These are phyloP conservation scores for Tipula lateralis DNA, from an alignment of 2,888 invertebrate genomes.

Conservation along the genomic window DNA sequence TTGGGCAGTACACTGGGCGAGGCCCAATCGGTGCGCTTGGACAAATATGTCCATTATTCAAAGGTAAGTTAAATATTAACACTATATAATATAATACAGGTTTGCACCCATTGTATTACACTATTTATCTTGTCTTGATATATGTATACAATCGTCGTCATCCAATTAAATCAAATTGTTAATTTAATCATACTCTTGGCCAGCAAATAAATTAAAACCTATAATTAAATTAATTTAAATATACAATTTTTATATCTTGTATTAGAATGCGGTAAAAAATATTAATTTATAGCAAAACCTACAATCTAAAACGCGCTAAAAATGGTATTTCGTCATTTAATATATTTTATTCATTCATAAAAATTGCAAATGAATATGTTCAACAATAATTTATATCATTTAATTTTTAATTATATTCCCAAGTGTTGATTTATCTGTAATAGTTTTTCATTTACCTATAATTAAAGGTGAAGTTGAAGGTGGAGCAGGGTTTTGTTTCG, in stretches of 20 bases:
- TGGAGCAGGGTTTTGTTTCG: too few relatives aligned
- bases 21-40: conserved; percentile 89
- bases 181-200: neutral
- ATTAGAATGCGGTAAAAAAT: neutral
- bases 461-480: neutral
- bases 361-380: neutral
- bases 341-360: neutral
- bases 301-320: neutral
- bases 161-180: neutral
- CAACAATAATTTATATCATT: neutral
- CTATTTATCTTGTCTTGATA: neutral
- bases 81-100: neutral
- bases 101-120: neutral
- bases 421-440: neutral
- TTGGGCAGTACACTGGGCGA: conserved; percentile 88
- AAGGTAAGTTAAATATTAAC: conserved; percentile 59
- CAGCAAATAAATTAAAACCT: neutral
- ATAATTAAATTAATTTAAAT: neutral
- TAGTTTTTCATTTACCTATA: neutral
- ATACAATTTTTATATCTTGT: neutral
- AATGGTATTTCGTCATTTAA: neutral
- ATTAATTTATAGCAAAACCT: neutral
- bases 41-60: conserved; percentile 86
- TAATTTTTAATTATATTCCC: neutral
- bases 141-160: neutral